Evolutionary conservation across 2,113 vertebrate genomes (phyloP), one percentile per base, ranked within the genome.

Genomic region (Anolis carolinensis): DNA sequence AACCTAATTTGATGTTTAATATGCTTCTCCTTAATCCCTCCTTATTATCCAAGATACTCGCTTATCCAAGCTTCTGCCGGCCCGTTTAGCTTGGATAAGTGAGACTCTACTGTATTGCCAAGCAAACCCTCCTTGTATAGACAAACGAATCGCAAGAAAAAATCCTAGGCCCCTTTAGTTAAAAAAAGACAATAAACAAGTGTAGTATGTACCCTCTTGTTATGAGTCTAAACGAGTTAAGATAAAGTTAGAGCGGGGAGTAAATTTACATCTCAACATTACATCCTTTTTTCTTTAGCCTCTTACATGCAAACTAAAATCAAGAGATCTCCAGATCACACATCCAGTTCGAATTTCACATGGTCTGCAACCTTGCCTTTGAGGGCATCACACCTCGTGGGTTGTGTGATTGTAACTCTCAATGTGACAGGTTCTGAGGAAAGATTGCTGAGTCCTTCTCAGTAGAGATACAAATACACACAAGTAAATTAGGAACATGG

Each of bases 341-440:
- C 59, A 83, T 87, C 83, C 73, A 87, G 73, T 87, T 86, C 85
- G 80, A 76, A 87, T 32, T 44, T 75, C 71, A 23, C 73, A 34
- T 7, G 25, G 39, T 81, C 62, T 59, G 85, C 9, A 27, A 25
- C 4, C 6, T n/a, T 82, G 2, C 44, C 81, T 71, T 27, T 5
- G 48, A 89, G 81, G 23, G 72, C 25, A 62, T 7, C 36, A 59
- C 34, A 1, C 30, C 36, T 77, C 0, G 7, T 20, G 78, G 48
- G 67, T 70, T 77, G 14, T 2, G 20, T n/a, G 36, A 73, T 78
- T 76, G 39, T 44, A 34, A 30, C 87, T 67, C 59, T 20, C 0
- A 0, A 71, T 50, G 80, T 74, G 13, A 76, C 30, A 65, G 14
- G 52, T 87, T 44, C 86, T 75, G n/a, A 75, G 75, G 73, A 74